A percentile compares a stretch with the other conserved stretches of the same genome.
phyloP scores from a whole-genome alignment of 2,888 invertebrate species.

The Notodonta ziczac region DNA sequence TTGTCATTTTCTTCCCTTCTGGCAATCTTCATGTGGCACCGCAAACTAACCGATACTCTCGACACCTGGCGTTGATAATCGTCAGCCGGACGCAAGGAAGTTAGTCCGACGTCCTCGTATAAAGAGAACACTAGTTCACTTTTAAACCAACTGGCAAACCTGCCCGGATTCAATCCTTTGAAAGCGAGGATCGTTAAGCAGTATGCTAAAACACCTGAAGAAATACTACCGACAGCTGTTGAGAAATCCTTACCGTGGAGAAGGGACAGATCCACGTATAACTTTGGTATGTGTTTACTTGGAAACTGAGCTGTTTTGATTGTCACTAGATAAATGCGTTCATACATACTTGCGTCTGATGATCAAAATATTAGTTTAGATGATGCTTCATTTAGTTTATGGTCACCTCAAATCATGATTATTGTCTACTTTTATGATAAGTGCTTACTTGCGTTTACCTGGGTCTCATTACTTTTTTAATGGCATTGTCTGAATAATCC shows the following conservation, averaged over 20 bases:
- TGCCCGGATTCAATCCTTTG: slow-evolving; percentile 88
- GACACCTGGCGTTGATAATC: slow-evolving; percentile 69
- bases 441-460: neutral
- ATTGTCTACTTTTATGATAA: neutral
- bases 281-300: slow-evolving; percentile 87
- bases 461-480: neutral
- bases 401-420: slow-evolving; percentile 34
- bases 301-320: slow-evolving; percentile 51
- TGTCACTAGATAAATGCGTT: slow-evolving; percentile 45
- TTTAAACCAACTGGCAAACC: slow-evolving; percentile 88
- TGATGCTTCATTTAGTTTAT: slow-evolving; percentile 29
- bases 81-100: slow-evolving; percentile 81
- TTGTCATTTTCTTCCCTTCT: slow-evolving; percentile 83
- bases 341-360: slow-evolving; percentile 53
- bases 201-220: slow-evolving; percentile 86
- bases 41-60: slow-evolving; percentile 72
- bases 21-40: slow-evolving; percentile 81
- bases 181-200: slow-evolving; percentile 89
- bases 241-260: slow-evolving; percentile 95
- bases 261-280: slow-evolving; percentile 89
- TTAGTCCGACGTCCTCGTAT: slow-evolving; percentile 84
- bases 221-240: slow-evolving; percentile 89
- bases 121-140: slow-evolving; percentile 88
- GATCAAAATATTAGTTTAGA: slow-evolving; percentile 50
- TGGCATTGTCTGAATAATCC: slow-evolving; percentile 1